Conservation (phyloP, 2,797 vertebrate genomes). For the Propithecus perrieri region DNA sequence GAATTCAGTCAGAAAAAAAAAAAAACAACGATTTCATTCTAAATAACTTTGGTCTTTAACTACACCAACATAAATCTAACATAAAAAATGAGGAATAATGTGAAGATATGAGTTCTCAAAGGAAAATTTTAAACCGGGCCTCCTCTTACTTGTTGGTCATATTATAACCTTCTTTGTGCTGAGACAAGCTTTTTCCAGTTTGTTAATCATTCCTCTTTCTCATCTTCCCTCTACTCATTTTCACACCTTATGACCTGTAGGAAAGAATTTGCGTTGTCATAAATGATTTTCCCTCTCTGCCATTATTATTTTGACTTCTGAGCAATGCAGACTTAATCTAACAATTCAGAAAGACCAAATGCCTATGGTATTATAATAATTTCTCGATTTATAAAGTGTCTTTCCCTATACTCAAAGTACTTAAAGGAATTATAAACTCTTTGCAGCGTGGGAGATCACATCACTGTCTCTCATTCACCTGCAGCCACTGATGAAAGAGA, state of each 20-base stretch:
- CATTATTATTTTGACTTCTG: conserved; percentile 5
- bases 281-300: neutral
- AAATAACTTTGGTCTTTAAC: neutral
- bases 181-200: neutral
- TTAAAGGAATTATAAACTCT: neutral
- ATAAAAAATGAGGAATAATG: neutral
- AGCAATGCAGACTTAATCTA: neutral
- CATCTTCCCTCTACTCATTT: neutral
- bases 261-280: neutral
- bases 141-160: neutral
- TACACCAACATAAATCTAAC: neutral
- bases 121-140: neutral
- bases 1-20: neutral
- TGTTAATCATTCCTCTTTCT: neutral
- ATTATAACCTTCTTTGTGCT: neutral
- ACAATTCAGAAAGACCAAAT: neutral
- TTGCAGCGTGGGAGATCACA: neutral
- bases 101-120: neutral
- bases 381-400: conserved; percentile 1
- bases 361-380: neutral
- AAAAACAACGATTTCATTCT: neutral
- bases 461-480: neutral
- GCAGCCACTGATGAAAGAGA: neutral
- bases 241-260: neutral
- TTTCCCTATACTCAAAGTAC: neutral